phyloP scores from a whole-genome alignment of 2,888 invertebrate genomes.

The Sicus ferrugineus region DNA sequence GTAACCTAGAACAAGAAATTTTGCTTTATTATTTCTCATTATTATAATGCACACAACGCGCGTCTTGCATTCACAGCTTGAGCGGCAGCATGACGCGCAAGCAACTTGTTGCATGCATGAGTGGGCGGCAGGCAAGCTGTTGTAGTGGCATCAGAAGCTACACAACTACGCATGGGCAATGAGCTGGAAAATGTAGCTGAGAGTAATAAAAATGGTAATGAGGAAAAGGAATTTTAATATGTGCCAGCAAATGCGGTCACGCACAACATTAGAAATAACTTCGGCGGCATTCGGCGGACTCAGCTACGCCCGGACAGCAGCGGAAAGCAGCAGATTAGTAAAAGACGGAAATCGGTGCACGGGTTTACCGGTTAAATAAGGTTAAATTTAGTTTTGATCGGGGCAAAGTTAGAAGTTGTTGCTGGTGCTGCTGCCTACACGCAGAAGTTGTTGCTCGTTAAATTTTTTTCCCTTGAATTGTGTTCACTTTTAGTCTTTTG shows the following conservation, averaged over 20 bases:
- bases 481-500: too few species aligned
- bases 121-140: neutral
- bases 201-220: conserved; percentile 6
- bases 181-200: conserved; percentile 6
- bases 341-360: too few species aligned
- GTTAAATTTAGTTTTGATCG: neutral
- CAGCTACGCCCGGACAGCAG: too few species aligned
- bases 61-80: neutral
- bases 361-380: neutral
- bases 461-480: too few species aligned
- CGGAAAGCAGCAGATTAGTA: too few species aligned
- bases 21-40: neutral
- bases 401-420: too few species aligned
- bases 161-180: conserved; percentile 9
- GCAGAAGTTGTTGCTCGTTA: neutral
- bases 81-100: neutral
- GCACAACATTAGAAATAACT: neutral
- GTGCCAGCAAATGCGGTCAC: neutral
- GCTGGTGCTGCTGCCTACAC: neutral
- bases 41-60: neutral
- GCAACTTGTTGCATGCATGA: conserved; percentile 22
- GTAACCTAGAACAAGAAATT: neutral
- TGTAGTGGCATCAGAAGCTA: neutral
- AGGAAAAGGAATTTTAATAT: neutral
- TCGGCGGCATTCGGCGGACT: neutral